Conservation (phyloP, 2,113 vertebrate species). For the Antigone vipio region DNA sequence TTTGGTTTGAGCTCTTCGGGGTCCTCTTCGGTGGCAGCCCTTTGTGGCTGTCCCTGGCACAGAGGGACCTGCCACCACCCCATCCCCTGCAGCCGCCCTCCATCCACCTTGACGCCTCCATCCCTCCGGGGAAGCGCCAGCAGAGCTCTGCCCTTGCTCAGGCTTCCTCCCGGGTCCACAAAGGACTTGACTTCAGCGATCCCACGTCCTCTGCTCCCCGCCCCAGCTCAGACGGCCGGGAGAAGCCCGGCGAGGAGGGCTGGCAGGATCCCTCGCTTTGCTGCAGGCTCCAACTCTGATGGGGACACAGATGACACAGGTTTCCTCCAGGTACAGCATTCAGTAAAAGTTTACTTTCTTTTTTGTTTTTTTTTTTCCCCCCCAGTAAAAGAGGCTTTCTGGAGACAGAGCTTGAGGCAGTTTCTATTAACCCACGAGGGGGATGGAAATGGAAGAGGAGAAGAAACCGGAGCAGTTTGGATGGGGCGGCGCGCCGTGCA, state of each 20-base stretch:
- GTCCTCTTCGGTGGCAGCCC: not conserved
- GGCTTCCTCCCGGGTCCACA: not conserved
- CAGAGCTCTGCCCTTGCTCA: not conserved
- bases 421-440: not conserved
- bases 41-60: not conserved
- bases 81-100: rapidly evolving
- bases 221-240: not conserved
- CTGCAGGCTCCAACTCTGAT: not conserved
- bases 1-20: not conserved
- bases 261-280: not conserved
- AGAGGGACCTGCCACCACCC: not conserved
- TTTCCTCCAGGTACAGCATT: not conserved
- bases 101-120: not conserved
- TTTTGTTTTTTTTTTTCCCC: not conserved
- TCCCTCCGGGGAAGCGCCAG: rapidly evolving
- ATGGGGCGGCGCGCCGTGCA: not conserved
- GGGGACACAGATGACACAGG: not conserved
- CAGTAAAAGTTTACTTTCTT: not conserved
- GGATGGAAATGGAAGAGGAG: not conserved
- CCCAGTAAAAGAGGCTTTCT: not conserved
- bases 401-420: not conserved
- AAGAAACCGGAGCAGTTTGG: not conserved
- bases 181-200: not conserved
- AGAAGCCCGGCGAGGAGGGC: not conserved
- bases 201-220: not conserved